Percentiles rank a stretch among this genome's conserved stretches.
These are phyloP conservation scores for Simalia tracyae DNA, from an alignment of 2,797 vertebrate genomes.

Conservation along the genomic window DNA sequence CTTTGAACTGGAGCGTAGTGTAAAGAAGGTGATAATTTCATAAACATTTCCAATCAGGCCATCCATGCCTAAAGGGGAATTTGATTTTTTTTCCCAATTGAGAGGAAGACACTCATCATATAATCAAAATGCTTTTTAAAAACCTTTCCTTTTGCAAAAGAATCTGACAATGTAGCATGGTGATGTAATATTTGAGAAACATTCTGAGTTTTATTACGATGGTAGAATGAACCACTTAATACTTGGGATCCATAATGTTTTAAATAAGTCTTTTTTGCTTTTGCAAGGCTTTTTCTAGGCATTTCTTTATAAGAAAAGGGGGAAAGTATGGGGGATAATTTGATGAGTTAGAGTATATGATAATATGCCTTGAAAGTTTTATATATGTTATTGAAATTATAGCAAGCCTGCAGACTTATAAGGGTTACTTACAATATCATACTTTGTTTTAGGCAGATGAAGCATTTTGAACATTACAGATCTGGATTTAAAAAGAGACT, in stretches of 20 bases:
- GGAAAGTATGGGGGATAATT: neutral
- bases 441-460: conserved; percentile 34
- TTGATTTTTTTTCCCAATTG: neutral
- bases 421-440: conserved; percentile 24
- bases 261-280: neutral
- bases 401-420: conserved; percentile 21
- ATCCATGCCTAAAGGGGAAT: neutral
- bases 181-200: neutral
- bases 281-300: neutral
- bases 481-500: conserved; percentile 40
- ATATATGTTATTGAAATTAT: conserved; percentile 34
- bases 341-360: conserved; percentile 26
- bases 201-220: neutral
- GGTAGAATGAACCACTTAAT: neutral
- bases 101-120: neutral
- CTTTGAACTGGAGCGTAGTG: conserved; percentile 20
- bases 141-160: neutral
- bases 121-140: neutral
- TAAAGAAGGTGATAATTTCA: neutral
- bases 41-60: conserved; percentile 24
- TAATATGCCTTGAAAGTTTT: conserved; percentile 39
- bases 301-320: neutral
- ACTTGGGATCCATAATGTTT: neutral
- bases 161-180: neutral
- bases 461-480: conserved; percentile 32